Percentiles rank a stretch among this genome's conserved stretches.
phyloP scores from a whole-genome alignment of 2,888 invertebrate species.

The Metalampra italica region DNA sequence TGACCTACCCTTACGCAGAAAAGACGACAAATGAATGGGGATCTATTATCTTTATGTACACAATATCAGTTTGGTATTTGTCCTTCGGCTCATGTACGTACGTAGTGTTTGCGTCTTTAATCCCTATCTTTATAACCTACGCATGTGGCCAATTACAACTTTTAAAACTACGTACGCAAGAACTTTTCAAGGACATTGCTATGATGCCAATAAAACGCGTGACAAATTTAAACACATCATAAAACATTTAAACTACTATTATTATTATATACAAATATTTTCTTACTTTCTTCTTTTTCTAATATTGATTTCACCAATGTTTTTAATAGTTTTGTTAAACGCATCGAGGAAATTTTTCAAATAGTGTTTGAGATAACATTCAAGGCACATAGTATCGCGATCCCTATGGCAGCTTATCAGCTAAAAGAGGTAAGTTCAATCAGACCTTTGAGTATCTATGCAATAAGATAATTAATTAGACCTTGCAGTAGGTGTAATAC shows the following conservation, averaged over 20 bases:
- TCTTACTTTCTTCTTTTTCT: no score
- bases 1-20: neutral
- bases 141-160: neutral
- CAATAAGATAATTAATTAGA: no score
- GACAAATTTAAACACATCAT: neutral
- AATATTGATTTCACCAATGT: no score
- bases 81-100: neutral
- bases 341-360: neutral
- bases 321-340: no score
- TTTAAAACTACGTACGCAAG: neutral
- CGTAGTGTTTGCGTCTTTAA: neutral
- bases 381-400: conserved; percentile 17
- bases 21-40: neutral
- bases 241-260: neutral
- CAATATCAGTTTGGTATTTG: neutral
- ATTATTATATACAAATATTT: no score
- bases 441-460: no score
- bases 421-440: conserved; percentile 23
- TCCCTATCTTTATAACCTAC: neutral
- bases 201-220: neutral
- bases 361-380: conserved; percentile 18
- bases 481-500: no score
- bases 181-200: neutral
- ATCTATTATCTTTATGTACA: neutral
- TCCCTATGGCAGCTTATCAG: conserved; percentile 24